phyloP scores from a whole-genome alignment of 2,888 invertebrate genomes.

The Nomada goodeniana region DNA sequence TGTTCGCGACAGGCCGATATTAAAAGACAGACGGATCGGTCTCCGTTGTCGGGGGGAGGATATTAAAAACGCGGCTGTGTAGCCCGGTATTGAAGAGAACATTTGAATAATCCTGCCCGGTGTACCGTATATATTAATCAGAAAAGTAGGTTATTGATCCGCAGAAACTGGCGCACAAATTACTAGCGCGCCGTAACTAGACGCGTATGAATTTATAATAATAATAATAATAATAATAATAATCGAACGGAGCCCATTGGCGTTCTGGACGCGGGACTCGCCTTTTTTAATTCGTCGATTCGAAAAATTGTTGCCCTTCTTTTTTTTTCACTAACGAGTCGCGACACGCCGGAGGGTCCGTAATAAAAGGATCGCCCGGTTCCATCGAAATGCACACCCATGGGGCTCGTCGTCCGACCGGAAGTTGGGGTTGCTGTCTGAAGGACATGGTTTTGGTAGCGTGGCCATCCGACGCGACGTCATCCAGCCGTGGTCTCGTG shows the following conservation, averaged over 20 bases:
- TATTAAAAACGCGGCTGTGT: slow-evolving; percentile 34
- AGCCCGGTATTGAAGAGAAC: slow-evolving; percentile 37
- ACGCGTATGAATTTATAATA: slow-evolving; percentile 53
- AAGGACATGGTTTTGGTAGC: slow-evolving; percentile 37
- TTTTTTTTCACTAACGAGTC: background rate
- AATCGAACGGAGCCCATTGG: too few species aligned
- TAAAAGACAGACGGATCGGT: background rate
- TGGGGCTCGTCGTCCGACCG: slow-evolving; percentile 13
- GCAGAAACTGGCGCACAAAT: slow-evolving; percentile 59
- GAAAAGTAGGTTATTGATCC: slow-evolving; percentile 69
- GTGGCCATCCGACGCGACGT: slow-evolving; percentile 17
- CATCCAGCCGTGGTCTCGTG: slow-evolving; percentile 40
- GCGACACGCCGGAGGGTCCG: background rate
- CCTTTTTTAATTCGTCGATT: too few species aligned
- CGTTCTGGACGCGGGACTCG: too few species aligned
- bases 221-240: background rate
- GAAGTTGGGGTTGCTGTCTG: slow-evolving; percentile 36
- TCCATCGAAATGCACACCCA: background rate
- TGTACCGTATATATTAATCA: slow-evolving; percentile 58
- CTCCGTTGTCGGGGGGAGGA: background rate
- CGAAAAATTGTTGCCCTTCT: background rate
- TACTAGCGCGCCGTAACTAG: slow-evolving; percentile 31
- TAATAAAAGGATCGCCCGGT: background rate
- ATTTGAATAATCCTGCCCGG: slow-evolving; percentile 46
- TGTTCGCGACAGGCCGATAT: background rate